Evolutionary conservation across 1,140 invertebrate species (phyloP).

Genomic region (Acromyrmex echinatior): DNA sequence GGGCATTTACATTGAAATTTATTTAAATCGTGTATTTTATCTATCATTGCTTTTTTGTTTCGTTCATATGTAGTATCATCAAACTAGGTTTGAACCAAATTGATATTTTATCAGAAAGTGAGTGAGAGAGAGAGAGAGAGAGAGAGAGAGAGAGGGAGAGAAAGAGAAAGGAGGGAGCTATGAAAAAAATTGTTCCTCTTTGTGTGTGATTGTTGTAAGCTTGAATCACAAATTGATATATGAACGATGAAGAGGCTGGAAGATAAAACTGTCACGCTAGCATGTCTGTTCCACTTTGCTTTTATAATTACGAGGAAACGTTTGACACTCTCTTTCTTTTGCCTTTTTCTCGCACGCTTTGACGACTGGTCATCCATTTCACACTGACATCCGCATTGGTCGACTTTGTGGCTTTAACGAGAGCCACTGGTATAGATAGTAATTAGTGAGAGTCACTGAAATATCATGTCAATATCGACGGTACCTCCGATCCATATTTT

Average conservation of each 20-base stretch:
- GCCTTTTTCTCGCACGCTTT: conserved; percentile 6
- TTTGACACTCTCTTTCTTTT: conserved; percentile 22
- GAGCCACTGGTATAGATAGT: conserved; percentile 14
- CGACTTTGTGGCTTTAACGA: conserved; percentile 54
- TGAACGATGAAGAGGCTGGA: conserved; percentile 37
- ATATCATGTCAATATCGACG: conserved; percentile 25
- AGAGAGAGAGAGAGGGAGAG: no score
- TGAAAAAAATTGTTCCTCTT: conserved; percentile 44
- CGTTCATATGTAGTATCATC: not conserved
- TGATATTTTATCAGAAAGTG: conserved; percentile 4
- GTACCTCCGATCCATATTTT: conserved; percentile 11
- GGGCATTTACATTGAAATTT: conserved; percentile 42
- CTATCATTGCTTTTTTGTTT: conserved; percentile 11
- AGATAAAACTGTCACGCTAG: conserved; percentile 45
- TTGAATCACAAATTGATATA: conserved; percentile 55
- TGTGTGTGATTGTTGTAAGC: conserved; percentile 30
- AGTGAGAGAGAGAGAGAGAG: not conserved
- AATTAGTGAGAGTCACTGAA: conserved; percentile 49
- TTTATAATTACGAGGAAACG: conserved; percentile 55
- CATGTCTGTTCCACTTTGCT: conserved; percentile 46
- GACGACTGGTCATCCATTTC: conserved; percentile 23
- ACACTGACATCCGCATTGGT: conserved; percentile 10
- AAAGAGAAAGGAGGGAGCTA: not conserved
- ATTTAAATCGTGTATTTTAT: conserved; percentile 30
- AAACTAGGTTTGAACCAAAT: conserved; percentile 13